Percentiles rank a stretch among this genome's conserved stretches.
Conservation (phyloP, 2,888 invertebrate genomes). For the Cactoblastis cactorum region DNA sequence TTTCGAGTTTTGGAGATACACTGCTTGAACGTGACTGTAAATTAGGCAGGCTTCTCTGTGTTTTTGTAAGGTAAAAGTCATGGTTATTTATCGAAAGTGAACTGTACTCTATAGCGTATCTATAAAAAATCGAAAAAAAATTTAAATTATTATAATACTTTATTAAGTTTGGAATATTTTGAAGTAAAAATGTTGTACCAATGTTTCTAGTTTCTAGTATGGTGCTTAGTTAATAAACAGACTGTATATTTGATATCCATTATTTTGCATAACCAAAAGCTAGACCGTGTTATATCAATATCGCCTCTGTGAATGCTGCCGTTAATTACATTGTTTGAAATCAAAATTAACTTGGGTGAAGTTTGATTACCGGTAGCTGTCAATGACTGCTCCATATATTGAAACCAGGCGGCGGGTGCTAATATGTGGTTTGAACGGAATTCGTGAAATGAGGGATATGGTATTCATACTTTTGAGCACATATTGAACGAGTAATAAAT, state of each 20-base stretch:
- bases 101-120: not conserved
- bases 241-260: no score
- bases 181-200: no score
- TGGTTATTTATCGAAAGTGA: not conserved
- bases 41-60: not conserved
- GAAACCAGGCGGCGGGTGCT: not conserved
- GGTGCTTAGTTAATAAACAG: no score
- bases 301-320: not conserved
- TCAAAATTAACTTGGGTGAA: conserved; percentile 7
- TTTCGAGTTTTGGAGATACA: not conserved
- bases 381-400: conserved; percentile 6
- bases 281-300: conserved; percentile 5
- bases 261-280: not conserved
- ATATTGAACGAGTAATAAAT: no score
- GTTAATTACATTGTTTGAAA: conserved; percentile 1
- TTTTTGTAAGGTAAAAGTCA: not conserved
- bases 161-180: no score
- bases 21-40: not conserved
- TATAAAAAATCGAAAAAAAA: no score
- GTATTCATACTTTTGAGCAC: no score
- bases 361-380: conserved; percentile 11
- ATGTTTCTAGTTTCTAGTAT: no score
- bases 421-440: not conserved
- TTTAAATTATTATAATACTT: no score
- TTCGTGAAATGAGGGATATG: conserved; percentile 2